Conservation (phyloP, 2,888 invertebrate genomes). For the Bellardia bayeri region DNA sequence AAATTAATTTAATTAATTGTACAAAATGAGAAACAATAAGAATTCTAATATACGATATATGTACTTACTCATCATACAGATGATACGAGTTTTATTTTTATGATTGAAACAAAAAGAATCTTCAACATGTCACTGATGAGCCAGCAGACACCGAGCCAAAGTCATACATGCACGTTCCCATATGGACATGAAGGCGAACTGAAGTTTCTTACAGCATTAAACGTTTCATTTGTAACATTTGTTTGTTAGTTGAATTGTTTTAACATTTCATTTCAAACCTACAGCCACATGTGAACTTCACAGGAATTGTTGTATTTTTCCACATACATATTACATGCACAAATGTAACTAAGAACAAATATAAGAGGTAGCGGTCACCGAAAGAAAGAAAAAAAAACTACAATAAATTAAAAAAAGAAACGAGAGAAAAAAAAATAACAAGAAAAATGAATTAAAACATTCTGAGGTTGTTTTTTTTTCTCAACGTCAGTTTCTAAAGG, state of each 20-base stretch:
- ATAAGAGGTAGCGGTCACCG: not conserved
- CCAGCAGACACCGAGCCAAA: not conserved
- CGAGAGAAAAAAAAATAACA: slow-evolving; percentile 11
- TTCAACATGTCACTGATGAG: slow-evolving; percentile 18
- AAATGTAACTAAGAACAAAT: not conserved
- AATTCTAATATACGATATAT: slow-evolving; percentile 29
- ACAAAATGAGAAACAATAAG: slow-evolving; percentile 37
- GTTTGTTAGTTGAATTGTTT: slow-evolving; percentile 11
- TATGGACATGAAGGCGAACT: not conserved
- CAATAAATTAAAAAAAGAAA: slow-evolving; percentile 31
- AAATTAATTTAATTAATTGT: slow-evolving; percentile 67
- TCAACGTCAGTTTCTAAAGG: slow-evolving; percentile 7
- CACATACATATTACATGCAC: not conserved
- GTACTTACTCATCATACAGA: slow-evolving; percentile 14
- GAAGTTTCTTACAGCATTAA: slow-evolving; percentile 15
- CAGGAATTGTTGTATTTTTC: slow-evolving; percentile 8
- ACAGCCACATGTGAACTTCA: slow-evolving; percentile 30
- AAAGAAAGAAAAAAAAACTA: not conserved
- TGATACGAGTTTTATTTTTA: slow-evolving; percentile 27
- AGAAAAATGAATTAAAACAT: slow-evolving; percentile 56
- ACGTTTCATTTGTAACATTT: slow-evolving; percentile 52
- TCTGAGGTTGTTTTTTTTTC: not conserved
- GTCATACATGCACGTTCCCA: not conserved
- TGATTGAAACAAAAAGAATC: slow-evolving; percentile 48
- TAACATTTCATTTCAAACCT: slow-evolving; percentile 6